phyloP scores from a whole-genome alignment of 2,888 invertebrate genomes.

The Mythimna impura region DNA sequence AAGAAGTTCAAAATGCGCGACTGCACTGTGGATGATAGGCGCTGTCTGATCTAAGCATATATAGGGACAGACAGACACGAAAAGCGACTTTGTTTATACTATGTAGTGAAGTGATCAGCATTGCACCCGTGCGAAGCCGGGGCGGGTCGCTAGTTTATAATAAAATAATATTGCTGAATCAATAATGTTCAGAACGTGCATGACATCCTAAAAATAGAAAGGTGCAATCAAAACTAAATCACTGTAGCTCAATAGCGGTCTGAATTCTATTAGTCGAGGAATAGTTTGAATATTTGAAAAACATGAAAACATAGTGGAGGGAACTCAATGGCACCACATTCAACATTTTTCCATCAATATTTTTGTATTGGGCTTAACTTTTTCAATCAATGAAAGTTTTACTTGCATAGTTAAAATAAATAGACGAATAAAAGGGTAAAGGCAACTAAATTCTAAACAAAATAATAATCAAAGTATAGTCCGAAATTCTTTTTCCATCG shows the following conservation, averaged over 20 bases:
- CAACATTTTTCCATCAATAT: conserved; percentile 18
- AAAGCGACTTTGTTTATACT: too few species aligned
- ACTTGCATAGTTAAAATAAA: not conserved
- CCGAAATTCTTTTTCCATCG: conserved; percentile 10
- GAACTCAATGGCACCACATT: conserved; percentile 9
- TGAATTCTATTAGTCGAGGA: conserved; percentile 29
- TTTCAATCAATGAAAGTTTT: conserved; percentile 22
- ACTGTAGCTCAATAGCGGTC: conserved; percentile 33
- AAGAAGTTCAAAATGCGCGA: too few species aligned
- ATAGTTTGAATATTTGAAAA: conserved; percentile 36
- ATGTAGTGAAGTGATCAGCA: too few species aligned
- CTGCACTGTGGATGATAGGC: too few species aligned
- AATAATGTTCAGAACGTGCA: conserved; percentile 22
- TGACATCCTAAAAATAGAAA: conserved; percentile 36
- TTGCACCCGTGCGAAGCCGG: too few species aligned
- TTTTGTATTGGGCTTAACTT: conserved; percentile 2
- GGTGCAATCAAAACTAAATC: conserved; percentile 27
- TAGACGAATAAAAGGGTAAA: not conserved
- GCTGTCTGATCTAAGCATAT: too few species aligned
- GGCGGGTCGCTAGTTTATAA: too few species aligned
- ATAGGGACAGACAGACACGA: too few species aligned
- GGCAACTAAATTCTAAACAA: conserved; percentile 1
- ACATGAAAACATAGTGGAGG: conserved; percentile 23
- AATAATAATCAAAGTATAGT: conserved; percentile 15
- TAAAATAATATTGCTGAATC: not conserved